phyloP scores from a whole-genome alignment of 2,888 invertebrate genomes.

The Zeuzera pyrina region DNA sequence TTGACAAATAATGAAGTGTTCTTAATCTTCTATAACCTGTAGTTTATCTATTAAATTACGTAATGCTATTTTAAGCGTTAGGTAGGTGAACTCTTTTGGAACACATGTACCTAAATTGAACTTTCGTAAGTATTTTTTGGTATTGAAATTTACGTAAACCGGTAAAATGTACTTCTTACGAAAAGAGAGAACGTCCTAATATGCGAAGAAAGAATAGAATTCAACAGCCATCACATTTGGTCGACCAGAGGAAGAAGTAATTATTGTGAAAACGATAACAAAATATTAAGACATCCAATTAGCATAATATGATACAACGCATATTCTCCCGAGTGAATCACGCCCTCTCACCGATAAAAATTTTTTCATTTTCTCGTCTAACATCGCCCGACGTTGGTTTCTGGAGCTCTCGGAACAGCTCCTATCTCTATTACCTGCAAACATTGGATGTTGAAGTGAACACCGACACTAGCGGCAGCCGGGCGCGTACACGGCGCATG shows the following conservation, averaged over 20 bases:
- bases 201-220: constrained; percentile 17
- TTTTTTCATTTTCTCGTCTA: constrained; percentile 95
- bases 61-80: no score
- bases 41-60: no score
- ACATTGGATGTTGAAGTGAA: constrained; percentile 63
- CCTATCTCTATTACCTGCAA: constrained; percentile 77
- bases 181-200: constrained; percentile 26
- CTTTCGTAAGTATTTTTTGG: background rate
- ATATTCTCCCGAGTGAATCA: constrained; percentile 43
- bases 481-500: constrained; percentile 39
- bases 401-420: constrained; percentile 76
- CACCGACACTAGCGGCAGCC: constrained; percentile 28
- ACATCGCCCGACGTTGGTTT: constrained; percentile 88
- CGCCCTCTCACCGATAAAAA: constrained; percentile 88
- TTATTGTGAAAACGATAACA: constrained; percentile 32
- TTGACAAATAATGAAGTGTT: no score
- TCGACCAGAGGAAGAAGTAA: constrained; percentile 53
- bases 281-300: constrained; percentile 54
- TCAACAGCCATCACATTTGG: constrained; percentile 54
- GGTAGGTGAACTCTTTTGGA: no score
- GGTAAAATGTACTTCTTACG: constrained; percentile 37
- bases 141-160: constrained; percentile 5
- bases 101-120: no score
- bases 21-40: no score
- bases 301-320: constrained; percentile 57